Evolutionary conservation across 1,140 invertebrate genomes (phyloP).

Genomic region (Mya arenaria): DNA sequence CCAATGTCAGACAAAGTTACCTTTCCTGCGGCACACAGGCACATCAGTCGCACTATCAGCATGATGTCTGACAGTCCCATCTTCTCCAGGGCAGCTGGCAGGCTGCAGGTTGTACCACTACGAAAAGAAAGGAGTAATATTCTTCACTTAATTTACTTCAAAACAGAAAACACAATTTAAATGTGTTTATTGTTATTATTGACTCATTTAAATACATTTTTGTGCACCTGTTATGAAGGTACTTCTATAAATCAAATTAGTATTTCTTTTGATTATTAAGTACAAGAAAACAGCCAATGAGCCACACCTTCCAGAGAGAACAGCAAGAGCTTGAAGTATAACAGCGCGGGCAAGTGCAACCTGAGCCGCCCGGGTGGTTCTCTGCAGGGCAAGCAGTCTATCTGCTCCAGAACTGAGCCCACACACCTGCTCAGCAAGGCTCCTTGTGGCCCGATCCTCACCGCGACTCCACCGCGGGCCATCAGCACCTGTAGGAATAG

Average conservation of each 20-base stretch:
- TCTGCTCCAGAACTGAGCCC: conserved; percentile 81
- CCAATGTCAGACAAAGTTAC: conserved; percentile 63
- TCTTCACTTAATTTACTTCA: background rate
- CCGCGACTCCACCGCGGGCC: too few species aligned
- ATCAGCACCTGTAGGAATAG: too few species aligned
- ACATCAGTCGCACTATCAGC: conserved; percentile 86
- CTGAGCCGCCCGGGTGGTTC: conserved; percentile 82
- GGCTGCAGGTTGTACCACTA: conserved; percentile 82
- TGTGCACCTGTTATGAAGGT: too few species aligned
- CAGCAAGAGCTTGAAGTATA: conserved; percentile 83
- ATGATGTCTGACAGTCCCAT: conserved; percentile 85
- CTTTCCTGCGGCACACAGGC: conserved; percentile 84
- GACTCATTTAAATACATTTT: too few species aligned
- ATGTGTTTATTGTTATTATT: too few species aligned
- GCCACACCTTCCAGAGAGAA: conserved; percentile 83
- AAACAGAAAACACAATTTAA: too few species aligned
- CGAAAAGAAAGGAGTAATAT: background rate
- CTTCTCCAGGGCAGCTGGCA: conserved; percentile 83
- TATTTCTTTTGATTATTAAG: too few species aligned
- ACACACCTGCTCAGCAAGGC: conserved; percentile 83
- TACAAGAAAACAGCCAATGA: too few species aligned
- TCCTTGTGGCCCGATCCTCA: conserved; percentile 54
- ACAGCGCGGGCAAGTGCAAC: conserved; percentile 84
- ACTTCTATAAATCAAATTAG: too few species aligned
- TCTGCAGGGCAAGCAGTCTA: conserved; percentile 82